Conservation (phyloP, 2,888 invertebrate species). For the Synergus gifuensis region DNA sequence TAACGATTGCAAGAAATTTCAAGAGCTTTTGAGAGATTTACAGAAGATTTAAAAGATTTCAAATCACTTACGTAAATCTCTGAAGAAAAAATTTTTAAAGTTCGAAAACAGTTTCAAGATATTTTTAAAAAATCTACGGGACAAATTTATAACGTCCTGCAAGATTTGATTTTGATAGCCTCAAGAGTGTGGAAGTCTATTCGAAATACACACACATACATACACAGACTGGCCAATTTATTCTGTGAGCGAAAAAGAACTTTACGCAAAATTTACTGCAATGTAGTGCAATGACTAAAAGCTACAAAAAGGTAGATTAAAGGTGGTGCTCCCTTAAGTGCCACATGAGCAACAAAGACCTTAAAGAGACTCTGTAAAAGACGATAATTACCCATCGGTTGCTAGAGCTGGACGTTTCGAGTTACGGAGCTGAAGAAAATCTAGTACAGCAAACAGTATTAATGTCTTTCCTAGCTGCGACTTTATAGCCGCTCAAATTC, state of each 20-base stretch:
- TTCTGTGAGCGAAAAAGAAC: background rate
- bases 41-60: too few relatives aligned
- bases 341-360: background rate
- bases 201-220: background rate
- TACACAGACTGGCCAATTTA: background rate
- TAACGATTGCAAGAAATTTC: too few relatives aligned
- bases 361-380: background rate
- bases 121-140: too few relatives aligned
- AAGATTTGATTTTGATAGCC: too few relatives aligned
- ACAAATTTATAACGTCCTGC: too few relatives aligned
- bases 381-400: background rate
- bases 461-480: background rate
- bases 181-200: background rate
- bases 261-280: conserved; percentile 4
- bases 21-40: too few relatives aligned
- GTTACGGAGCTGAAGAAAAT: background rate
- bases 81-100: too few relatives aligned
- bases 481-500: background rate
- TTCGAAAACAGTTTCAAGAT: too few relatives aligned
- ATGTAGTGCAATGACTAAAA: background rate
- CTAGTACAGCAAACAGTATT: background rate
- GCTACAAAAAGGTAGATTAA: background rate
- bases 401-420: background rate
- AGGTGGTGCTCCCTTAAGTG: background rate
- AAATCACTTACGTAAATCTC: too few relatives aligned